Conservation (phyloP, 2,888 invertebrate genomes). For the Operophtera brumata region DNA sequence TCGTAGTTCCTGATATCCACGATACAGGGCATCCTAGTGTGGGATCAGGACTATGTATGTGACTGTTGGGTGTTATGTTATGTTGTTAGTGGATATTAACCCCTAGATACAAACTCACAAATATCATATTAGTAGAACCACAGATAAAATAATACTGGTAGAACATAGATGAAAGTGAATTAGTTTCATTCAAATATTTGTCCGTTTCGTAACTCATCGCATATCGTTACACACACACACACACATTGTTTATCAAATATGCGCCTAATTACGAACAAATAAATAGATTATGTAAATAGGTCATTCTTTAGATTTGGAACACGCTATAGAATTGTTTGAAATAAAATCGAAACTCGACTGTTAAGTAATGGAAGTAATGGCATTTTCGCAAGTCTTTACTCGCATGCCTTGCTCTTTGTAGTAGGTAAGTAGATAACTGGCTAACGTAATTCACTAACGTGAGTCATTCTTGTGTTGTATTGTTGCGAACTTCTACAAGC, state of each 20-base stretch:
- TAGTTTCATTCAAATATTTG: conserved; percentile 2
- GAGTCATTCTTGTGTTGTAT: conserved; percentile 15
- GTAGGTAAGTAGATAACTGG: conserved; percentile 12
- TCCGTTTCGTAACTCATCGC: conserved; percentile 13
- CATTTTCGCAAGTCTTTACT: conserved; percentile 13
- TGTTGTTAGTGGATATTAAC: too few relatives aligned
- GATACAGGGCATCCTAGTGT: too few relatives aligned
- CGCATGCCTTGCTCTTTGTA: conserved; percentile 17
- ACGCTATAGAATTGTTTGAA: conserved; percentile 8
- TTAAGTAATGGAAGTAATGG: conserved; percentile 11
- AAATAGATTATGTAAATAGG: conserved; percentile 28
- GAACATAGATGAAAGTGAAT: conserved; percentile 2
- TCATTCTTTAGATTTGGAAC: conserved; percentile 12
- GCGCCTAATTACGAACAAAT: conserved; percentile 25
- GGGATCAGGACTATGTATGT: too few relatives aligned
- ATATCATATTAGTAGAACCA: too few relatives aligned
- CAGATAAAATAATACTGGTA: too few relatives aligned
- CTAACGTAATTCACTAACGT: not conserved
- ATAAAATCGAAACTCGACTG: conserved; percentile 2
- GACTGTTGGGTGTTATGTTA: too few relatives aligned
- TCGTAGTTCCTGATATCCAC: too few relatives aligned
- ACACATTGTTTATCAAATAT: conserved; percentile 22
- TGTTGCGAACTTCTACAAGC: conserved; percentile 12
- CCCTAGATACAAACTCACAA: too few relatives aligned
- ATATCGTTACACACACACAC: conserved; percentile 12